These are phyloP conservation scores for Erythrolamprus reginae DNA, from an alignment of 2,113 vertebrate species.

Conservation along the genomic window DNA sequence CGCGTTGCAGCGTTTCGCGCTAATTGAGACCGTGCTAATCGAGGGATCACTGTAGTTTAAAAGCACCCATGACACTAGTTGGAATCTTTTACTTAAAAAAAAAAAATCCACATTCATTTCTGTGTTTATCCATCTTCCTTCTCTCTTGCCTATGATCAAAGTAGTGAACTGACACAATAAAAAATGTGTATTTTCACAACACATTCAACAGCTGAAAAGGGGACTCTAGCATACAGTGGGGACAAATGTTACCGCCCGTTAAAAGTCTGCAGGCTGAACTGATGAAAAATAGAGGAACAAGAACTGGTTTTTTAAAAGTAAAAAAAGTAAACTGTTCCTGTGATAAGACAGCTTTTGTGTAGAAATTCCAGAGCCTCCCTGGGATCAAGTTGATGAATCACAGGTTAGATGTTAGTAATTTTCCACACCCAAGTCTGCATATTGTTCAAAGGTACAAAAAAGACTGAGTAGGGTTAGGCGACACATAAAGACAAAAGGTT, in stretches of 20 bases:
- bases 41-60: too few species aligned
- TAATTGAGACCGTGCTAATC: too few species aligned
- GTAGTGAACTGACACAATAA: not conserved
- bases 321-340: not conserved
- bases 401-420: constrained; percentile 8
- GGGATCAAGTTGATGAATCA: constrained; percentile 19
- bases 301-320: not conserved
- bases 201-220: not conserved
- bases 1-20: too few species aligned
- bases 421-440: constrained; percentile 4
- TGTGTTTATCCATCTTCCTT: not conserved
- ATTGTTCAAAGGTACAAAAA: not conserved
- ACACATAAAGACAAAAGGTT: not conserved
- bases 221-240: not conserved
- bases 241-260: not conserved
- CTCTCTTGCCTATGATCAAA: not conserved
- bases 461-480: not conserved
- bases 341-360: not conserved
- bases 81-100: not conserved
- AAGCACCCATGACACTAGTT: not conserved
- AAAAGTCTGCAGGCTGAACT: not conserved
- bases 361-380: not conserved
- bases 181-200: not conserved
- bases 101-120: not conserved
- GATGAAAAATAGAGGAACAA: not conserved